Conservation (phyloP, 2,113 vertebrate genomes). For the Ancistrus triradiatus region DNA sequence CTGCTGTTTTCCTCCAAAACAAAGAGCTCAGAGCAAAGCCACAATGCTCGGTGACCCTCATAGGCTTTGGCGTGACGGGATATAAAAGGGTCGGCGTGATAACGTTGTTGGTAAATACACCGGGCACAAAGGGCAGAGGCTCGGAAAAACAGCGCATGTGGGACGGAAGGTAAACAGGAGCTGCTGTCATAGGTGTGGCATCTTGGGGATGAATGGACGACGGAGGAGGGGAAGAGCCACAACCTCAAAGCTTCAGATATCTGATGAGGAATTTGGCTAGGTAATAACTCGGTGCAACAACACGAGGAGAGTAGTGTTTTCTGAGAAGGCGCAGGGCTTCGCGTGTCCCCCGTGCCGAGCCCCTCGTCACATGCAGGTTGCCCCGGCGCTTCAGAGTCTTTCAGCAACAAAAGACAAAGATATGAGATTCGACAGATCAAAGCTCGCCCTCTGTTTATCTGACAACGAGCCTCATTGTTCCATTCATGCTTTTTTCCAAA, state of each 20-base stretch:
- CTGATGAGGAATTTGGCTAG: slow-evolving; percentile 64
- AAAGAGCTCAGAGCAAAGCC: slow-evolving; percentile 47
- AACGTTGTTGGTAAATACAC: slow-evolving; percentile 49
- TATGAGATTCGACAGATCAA: slow-evolving; percentile 57
- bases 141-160: slow-evolving; percentile 60
- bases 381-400: slow-evolving; percentile 47
- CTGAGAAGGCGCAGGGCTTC: no score
- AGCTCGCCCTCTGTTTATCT: slow-evolving; percentile 44
- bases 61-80: slow-evolving; percentile 19
- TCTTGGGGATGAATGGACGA: slow-evolving; percentile 30
- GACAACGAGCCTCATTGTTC: slow-evolving; percentile 42
- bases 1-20: no score
- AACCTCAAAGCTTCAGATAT: slow-evolving; percentile 55
- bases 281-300: no score
- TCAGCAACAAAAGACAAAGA: slow-evolving; percentile 51
- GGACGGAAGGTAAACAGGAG: slow-evolving; percentile 54
- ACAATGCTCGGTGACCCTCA: no score
- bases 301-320: no score
- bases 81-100: slow-evolving; percentile 36
- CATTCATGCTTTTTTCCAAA: slow-evolving; percentile 11
- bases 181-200: slow-evolving; percentile 61
- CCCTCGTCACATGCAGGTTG: no score
- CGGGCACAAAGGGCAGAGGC: slow-evolving; percentile 47
- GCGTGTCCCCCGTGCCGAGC: no score
- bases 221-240: slow-evolving; percentile 42